A percentile compares a stretch with the other conserved stretches of the same genome.
These are phyloP conservation scores for Ichneumoninae sp. DNA, from an alignment of 2,888 invertebrate species.

Conservation along the genomic window DNA sequence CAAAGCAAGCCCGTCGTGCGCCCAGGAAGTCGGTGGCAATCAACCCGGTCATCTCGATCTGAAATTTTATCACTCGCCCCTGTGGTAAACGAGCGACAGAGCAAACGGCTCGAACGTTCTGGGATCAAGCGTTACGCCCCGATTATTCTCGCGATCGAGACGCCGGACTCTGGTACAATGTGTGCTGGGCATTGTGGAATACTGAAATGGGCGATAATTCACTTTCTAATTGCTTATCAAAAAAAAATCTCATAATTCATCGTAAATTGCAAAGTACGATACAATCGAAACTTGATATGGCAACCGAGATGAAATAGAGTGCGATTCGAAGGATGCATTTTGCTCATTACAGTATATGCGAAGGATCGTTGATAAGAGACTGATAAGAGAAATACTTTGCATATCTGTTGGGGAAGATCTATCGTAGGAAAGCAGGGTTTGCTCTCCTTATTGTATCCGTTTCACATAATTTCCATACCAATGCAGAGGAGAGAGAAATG, in stretches of 20 bases:
- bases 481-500: neutral
- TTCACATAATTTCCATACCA: slow-evolving; percentile 3
- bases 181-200: neutral
- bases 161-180: neutral
- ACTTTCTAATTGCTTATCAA: neutral
- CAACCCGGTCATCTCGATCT: slow-evolving; percentile 89
- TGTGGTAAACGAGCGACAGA: slow-evolving; percentile 87
- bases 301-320: neutral
- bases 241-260: neutral
- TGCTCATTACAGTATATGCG: neutral
- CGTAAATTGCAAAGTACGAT: neutral
- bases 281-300: neutral
- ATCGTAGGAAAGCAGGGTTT: neutral
- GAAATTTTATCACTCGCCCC: slow-evolving; percentile 91
- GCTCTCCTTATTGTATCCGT: slow-evolving; percentile 9
- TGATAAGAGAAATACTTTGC: neutral
- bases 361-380: slow-evolving; percentile 3
- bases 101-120: neutral
- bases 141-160: slow-evolving; percentile 5
- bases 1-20: slow-evolving; percentile 76
- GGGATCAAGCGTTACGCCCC: neutral
- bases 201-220: slow-evolving; percentile 7
- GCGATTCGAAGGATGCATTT: slow-evolving; percentile 1
- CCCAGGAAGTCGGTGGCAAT: slow-evolving; percentile 81
- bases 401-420: slow-evolving; percentile 6